Evolutionary conservation across 92 coral and sea anemone species (phyloP), one percentile per base, ranked within the genome.

Genomic region (Nematostella vectensis): DNA sequence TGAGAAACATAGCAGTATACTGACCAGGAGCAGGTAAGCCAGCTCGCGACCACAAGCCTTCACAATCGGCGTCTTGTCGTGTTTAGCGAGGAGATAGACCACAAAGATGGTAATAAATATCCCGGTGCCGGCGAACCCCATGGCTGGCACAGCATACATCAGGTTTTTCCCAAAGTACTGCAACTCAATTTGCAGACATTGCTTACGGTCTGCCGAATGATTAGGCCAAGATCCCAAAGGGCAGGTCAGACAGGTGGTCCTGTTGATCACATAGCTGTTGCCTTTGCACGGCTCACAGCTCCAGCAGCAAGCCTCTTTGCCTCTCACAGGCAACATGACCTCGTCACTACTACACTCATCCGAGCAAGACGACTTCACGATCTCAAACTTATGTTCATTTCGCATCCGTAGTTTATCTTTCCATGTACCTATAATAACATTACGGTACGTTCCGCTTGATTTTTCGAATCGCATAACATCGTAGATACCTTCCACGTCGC

Each of bases 41-140:
- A 91, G 68, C 31, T 91, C 98, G 1, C 98, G 86, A 0, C 98
- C 98, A 12, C 82, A 91, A 0, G 98, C 98, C 47, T 91, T 91
- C 4, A 91, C 96, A 25, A 91, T 69, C 8, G 98, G 98, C 13
- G 98, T 91, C 36, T 78, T 55, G 65, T 86, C 83, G 36, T 65
- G 77, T 50, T 63, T 87, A 19, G 77, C 70, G 28, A 91, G 72
- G 57, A 91, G 75, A 4, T 58, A 38, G 29, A 74, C 80, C 1
- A 87, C 83, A 23, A 81, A 87, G 11, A 91, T 11, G 2, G 95
- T 88, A 2, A 76, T 11, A 1, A 87, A 11, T 1, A 86, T 68
- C 3, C 98, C 98, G 3, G 82, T 47, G 3, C 74, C 83, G 17
- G 98, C 74, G 18, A 91, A 67, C 18, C 60, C 61, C 21, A 80